Evolutionary conservation across 2,113 vertebrate species (phyloP).

Genomic region (Peromyscus polionotus): DNA sequence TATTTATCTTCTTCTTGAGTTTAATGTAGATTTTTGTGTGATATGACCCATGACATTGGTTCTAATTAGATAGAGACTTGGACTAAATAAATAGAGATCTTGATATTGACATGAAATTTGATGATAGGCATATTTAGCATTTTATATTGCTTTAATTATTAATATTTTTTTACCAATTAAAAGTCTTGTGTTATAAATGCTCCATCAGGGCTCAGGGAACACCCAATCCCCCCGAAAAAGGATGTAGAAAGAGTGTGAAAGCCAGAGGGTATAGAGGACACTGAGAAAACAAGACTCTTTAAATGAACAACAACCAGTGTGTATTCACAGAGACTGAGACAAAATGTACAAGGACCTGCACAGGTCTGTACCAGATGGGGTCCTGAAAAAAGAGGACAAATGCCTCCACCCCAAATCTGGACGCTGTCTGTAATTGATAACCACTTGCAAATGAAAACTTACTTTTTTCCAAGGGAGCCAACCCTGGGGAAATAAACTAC

Average conservation of each 20-base stretch:
- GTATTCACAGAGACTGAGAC: background rate
- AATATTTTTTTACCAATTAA: background rate
- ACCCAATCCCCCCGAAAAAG: background rate
- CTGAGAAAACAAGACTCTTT: background rate
- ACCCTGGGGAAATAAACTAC: background rate
- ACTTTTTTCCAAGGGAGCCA: background rate
- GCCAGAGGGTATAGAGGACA: background rate
- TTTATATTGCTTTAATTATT: background rate
- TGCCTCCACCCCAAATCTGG: background rate
- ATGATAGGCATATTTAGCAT: background rate
- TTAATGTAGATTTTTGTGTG: background rate
- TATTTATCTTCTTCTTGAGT: background rate
- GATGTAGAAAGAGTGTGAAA: background rate
- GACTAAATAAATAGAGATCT: background rate
- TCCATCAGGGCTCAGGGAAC: background rate
- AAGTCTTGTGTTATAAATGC: background rate
- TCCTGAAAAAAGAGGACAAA: background rate
- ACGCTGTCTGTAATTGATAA: background rate
- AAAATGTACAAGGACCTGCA: background rate
- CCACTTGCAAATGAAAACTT: background rate
- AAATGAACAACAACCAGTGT: background rate
- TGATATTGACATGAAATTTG: background rate
- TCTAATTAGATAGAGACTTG: background rate
- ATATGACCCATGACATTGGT: background rate
- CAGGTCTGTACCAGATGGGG: background rate